These are phyloP conservation scores for Astatotilapia flaviijosephi DNA, from an alignment of 2,113 vertebrate genomes.

Conservation along the genomic window DNA sequence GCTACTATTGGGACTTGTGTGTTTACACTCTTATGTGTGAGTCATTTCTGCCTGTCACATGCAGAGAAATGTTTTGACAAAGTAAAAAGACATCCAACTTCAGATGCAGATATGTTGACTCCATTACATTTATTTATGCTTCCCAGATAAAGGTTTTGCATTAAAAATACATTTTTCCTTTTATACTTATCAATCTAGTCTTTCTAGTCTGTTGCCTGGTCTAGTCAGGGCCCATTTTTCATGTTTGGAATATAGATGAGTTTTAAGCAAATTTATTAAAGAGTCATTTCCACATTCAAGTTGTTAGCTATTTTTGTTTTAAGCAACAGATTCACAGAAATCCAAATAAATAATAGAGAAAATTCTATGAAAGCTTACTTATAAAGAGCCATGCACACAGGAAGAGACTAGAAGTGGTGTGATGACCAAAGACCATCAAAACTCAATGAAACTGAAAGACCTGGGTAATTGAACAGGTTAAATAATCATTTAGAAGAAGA, in stretches of 20 bases:
- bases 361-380: fast-evolving
- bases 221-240: not conserved
- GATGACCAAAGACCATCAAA: not conserved
- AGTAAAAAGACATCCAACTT: not conserved
- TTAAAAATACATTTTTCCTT: not conserved
- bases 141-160: not conserved
- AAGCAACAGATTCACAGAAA: not conserved
- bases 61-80: not conserved
- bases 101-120: not conserved
- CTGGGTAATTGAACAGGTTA: not conserved
- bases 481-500: not conserved
- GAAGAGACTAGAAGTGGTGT: not conserved
- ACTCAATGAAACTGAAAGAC: not conserved
- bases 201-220: not conserved
- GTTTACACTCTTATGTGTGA: not conserved
- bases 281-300: not conserved
- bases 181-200: not conserved
- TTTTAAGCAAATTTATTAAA: not conserved
- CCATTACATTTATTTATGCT: not conserved
- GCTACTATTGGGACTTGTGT: not conserved
- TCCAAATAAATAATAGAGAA: not conserved
- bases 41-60: not conserved
- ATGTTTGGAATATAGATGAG: not conserved
- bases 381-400: not conserved
- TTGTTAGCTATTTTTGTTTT: not conserved